Conservation (phyloP, 2,113 vertebrate genomes). For the Eulemur macaco region DNA sequence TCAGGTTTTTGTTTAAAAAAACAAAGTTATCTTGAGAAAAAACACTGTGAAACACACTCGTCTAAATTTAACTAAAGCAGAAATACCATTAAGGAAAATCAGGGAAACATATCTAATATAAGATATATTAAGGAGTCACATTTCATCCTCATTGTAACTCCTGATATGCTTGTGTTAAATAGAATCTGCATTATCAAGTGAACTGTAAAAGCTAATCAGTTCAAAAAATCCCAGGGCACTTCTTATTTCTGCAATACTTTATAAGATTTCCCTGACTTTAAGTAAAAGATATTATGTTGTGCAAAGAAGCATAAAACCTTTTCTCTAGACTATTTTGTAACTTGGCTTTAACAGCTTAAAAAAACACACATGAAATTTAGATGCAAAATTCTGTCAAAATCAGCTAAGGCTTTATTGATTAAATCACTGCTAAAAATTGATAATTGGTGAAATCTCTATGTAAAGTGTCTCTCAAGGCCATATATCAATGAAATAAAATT, state of each 20-base stretch:
- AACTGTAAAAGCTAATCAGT: neutral
- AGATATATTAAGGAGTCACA: neutral
- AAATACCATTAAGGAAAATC: neutral
- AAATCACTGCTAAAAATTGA: neutral
- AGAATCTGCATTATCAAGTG: neutral
- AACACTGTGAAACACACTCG: neutral
- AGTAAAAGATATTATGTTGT: neutral
- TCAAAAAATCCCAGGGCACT: neutral
- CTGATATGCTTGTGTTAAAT: neutral
- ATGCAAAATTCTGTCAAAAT: neutral
- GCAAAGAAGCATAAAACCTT: neutral
- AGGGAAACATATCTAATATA: neutral
- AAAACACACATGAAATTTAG: neutral
- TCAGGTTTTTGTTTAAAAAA: neutral
- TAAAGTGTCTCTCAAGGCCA: neutral
- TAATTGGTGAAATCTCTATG: neutral
- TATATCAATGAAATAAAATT: no score
- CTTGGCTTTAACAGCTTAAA: neutral
- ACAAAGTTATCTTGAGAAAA: neutral
- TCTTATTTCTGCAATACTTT: neutral
- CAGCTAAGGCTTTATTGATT: neutral
- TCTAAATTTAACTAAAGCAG: neutral
- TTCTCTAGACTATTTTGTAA: neutral
- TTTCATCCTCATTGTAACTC: neutral
- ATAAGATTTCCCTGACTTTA: neutral